These are phyloP conservation scores for Nomada fucata DNA, from an alignment of 2,888 invertebrate genomes.

Conservation along the genomic window DNA sequence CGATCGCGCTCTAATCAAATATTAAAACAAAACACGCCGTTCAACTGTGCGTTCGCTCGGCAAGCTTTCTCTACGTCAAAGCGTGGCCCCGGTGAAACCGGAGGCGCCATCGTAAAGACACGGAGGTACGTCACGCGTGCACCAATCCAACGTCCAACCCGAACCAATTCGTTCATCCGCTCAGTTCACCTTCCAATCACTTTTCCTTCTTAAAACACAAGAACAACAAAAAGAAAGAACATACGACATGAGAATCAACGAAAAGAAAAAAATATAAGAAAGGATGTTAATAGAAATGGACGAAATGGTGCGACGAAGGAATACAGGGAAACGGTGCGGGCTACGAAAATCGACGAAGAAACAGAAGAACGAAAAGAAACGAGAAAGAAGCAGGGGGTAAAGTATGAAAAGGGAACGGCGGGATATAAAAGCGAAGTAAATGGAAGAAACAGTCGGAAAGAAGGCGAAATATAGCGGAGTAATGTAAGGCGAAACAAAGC, in stretches of 20 bases:
- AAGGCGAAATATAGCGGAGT: neutral
- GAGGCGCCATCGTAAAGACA: constrained; percentile 44
- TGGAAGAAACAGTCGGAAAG: neutral
- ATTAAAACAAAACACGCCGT: constrained; percentile 49
- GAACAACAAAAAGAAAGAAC: too few species aligned
- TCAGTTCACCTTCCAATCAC: neutral
- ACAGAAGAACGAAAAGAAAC: too few species aligned
- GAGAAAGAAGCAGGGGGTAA: too few species aligned
- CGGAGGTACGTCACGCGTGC: neutral
- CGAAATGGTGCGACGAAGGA: too few species aligned
- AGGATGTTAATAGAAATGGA: too few species aligned
- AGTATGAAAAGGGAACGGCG: neutral
- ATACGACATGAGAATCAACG: too few species aligned
- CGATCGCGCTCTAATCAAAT: constrained; percentile 53
- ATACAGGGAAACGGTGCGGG: neutral
- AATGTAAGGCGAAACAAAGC: constrained; percentile 3
- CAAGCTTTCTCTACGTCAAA: constrained; percentile 45
- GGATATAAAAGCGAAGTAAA: too few species aligned
- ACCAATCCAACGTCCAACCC: constrained; percentile 1
- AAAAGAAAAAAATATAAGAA: too few species aligned
- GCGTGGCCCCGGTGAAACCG: constrained; percentile 26
- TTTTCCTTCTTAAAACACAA: neutral
- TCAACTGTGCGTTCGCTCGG: constrained; percentile 41
- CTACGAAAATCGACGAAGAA: neutral
- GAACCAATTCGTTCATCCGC: neutral